Evolutionary conservation across 2,113 vertebrate genomes (phyloP), one percentile per base, ranked within the genome.

Genomic region (Paramisgurnus dabryanus): DNA sequence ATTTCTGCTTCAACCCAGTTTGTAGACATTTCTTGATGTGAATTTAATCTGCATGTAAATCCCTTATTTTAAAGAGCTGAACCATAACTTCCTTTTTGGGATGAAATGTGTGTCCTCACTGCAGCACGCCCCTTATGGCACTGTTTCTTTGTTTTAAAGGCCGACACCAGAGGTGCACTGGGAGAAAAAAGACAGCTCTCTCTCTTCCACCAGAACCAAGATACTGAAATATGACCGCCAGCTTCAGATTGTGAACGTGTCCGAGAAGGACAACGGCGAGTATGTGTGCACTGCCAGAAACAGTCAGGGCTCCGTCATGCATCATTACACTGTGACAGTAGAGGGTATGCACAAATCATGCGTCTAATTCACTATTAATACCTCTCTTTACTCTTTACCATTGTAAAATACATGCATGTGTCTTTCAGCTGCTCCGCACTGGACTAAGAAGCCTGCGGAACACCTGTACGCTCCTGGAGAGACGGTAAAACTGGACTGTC

Each of bases 371-470:
- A 22, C 12, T 34, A 7, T 80, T 3, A 68, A 39, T 7, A 12
- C 22, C 4, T 47, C 4, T n/a, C 3, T 43, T 11, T 57, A 7
- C 27, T n/a, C 3, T 43, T 11, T 57, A 7, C 27, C 27, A 40
- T 47, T 34, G 27, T 34, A 34, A 34, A 34, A 34, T 34, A 34
- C 27, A 34, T 34, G 27, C 27, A 34, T 34, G 27, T n/a, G 34
- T 9, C 57, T 27, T 67, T 6, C 40, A 97, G 96, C 95, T 18
- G 91, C 94, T 55, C 96, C 96, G 0, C 93, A 94, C 86, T 96
- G 95, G 95, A 86, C 90, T 5, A 93, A 92, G 67, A 58, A 87
- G 75, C 92, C 95, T 0, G 67, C 89, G 81, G 93, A 87, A 78
- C 90, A 82, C 39, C 64, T 90, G 7, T 95, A 95, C 0, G 85